These are phyloP conservation scores for Hemiprocne comata DNA, from an alignment of 2,113 vertebrate genomes.

Conservation along the genomic window DNA sequence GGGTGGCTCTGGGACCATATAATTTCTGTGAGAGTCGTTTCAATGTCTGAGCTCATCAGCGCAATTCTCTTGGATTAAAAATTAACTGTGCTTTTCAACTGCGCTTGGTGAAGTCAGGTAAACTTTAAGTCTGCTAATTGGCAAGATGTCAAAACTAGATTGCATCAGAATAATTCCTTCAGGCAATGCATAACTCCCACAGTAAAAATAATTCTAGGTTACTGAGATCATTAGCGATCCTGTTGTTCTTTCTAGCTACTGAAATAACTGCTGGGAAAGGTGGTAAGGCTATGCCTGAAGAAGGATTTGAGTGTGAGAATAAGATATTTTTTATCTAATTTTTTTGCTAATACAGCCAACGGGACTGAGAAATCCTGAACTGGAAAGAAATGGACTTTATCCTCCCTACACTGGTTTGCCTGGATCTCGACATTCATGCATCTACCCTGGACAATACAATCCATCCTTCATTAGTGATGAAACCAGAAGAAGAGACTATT, in stretches of 20 bases:
- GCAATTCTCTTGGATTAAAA: neutral
- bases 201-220: neutral
- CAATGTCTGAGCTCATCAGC: neutral
- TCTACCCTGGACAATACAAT: constrained; percentile 96
- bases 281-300: neutral
- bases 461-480: constrained; percentile 96
- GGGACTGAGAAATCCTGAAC: constrained; percentile 87
- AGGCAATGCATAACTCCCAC: neutral
- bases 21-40: neutral
- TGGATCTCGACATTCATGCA: constrained; percentile 95
- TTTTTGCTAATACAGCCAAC: constrained; percentile 76
- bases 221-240: neutral
- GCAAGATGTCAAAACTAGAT: neutral
- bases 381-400: constrained; percentile 92
- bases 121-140: neutral
- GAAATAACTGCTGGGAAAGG: neutral
- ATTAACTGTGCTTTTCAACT: neutral
- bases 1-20: neutral
- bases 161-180: neutral
- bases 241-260: neutral
- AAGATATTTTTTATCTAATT: neutral
- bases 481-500: constrained; percentile 94
- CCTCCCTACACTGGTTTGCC: constrained; percentile 91
- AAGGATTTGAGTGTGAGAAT: constrained; percentile 2
- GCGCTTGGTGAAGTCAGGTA: neutral